These are phyloP conservation scores for Morone chrysops DNA, from an alignment of 2,113 vertebrate species.

Conservation along the genomic window DNA sequence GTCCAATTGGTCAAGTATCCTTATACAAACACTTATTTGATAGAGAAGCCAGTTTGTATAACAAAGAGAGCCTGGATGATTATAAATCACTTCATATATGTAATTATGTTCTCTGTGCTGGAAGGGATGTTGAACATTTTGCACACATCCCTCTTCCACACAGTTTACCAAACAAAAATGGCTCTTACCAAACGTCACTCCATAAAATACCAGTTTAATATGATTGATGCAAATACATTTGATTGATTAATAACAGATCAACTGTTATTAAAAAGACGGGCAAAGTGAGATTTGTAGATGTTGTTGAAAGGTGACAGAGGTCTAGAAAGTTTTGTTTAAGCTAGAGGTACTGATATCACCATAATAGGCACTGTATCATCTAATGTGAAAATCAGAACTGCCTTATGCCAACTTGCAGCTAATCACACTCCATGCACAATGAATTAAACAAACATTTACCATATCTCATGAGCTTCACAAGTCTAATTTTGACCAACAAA, in stretches of 20 bases:
- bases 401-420: neutral
- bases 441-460: slow-evolving; percentile 1
- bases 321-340: neutral
- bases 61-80: neutral
- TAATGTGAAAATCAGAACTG: slow-evolving; percentile 18
- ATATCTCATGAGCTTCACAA: neutral
- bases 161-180: neutral
- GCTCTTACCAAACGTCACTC: neutral
- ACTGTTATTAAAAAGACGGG: neutral
- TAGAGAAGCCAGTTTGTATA: neutral
- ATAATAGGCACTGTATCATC: neutral
- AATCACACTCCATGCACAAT: neutral
- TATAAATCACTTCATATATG: neutral
- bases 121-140: neutral
- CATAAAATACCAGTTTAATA: neutral
- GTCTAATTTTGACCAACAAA: neutral
- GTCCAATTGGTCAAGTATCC: neutral
- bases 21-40: slow-evolving; percentile 4
- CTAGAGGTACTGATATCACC: neutral
- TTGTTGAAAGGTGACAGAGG: neutral
- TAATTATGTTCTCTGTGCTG: neutral
- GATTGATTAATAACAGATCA: neutral
- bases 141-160: neutral
- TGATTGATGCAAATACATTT: neutral
- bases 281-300: neutral